Conservation (phyloP, 1,140 invertebrate genomes). For the Ectropis grisescens region DNA sequence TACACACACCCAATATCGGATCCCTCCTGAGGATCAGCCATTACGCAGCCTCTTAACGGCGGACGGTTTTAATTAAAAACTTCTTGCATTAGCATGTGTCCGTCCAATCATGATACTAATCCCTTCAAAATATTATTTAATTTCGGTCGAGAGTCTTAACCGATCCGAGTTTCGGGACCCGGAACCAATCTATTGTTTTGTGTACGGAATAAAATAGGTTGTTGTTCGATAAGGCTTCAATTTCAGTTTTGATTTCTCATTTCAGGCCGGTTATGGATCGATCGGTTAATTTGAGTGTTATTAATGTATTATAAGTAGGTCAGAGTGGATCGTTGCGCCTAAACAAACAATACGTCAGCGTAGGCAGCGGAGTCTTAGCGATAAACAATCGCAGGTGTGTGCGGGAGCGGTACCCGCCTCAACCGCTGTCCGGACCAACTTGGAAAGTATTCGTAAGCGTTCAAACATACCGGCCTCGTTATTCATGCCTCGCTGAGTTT, state of each 20-base stretch:
- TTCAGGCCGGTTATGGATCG: no score
- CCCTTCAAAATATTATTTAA: slow-evolving; percentile 58
- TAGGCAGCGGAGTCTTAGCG: slow-evolving; percentile 25
- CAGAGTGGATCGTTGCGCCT: slow-evolving; percentile 22
- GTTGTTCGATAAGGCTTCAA: no score
- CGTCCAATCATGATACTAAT: slow-evolving; percentile 46
- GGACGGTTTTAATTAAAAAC: slow-evolving; percentile 69
- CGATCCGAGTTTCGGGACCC: slow-evolving; percentile 1
- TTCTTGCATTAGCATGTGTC: slow-evolving; percentile 65
- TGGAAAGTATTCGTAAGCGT: slow-evolving; percentile 54
- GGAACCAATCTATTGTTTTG: no score
- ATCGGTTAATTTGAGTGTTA: slow-evolving; percentile 37
- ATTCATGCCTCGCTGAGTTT: slow-evolving; percentile 59
- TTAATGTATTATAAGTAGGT: slow-evolving; percentile 34
- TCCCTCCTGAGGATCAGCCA: slow-evolving; percentile 57
- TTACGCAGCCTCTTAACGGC: slow-evolving; percentile 64
- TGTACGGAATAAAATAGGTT: no score
- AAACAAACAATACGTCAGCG: slow-evolving; percentile 40
- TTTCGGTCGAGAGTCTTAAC: slow-evolving; percentile 22
- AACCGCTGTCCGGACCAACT: slow-evolving; percentile 38
- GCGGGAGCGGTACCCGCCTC: slow-evolving; percentile 12
- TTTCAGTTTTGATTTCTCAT: no score
- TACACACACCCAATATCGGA: slow-evolving; percentile 56
- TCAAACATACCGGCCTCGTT: slow-evolving; percentile 58
- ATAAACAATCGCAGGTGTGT: slow-evolving; percentile 41